phyloP scores from a whole-genome alignment of 1,140 invertebrate genomes.

The Temnothorax curvispinosus region DNA sequence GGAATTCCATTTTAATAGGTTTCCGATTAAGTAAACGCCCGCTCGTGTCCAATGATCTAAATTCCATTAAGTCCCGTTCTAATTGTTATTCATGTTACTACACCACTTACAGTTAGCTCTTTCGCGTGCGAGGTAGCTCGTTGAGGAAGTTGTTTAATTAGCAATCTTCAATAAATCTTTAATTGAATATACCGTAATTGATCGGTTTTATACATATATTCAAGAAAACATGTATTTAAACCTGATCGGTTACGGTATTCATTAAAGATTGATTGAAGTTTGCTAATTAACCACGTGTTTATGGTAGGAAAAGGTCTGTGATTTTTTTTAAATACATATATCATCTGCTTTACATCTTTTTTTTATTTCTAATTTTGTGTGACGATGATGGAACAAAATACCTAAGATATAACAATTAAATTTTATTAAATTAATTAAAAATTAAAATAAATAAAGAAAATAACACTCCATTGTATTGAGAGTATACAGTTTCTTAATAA shows the following conservation, averaged over 20 bases:
- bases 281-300: neutral
- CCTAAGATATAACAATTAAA: neutral
- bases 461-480: neutral
- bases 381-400: neutral
- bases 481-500: neutral
- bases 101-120: slow-evolving; percentile 32
- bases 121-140: slow-evolving; percentile 18
- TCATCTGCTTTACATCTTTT: neutral
- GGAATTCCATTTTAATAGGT: slow-evolving; percentile 71
- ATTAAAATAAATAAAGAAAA: neutral
- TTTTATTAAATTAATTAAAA: neutral
- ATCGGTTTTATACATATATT: neutral
- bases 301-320: neutral
- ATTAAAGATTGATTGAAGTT: neutral
- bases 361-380: neutral
- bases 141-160: slow-evolving; percentile 40
- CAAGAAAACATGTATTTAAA: neutral
- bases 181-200: neutral
- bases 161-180: slow-evolving; percentile 13
- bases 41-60: slow-evolving; percentile 66
- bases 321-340: neutral
- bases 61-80: slow-evolving; percentile 67
- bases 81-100: slow-evolving; percentile 69
- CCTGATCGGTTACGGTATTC: neutral
- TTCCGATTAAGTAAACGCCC: slow-evolving; percentile 67